Evolutionary conservation across 2,888 invertebrate genomes (phyloP), one percentile per base, ranked within the genome.

Genomic region (Rotaria macrura): DNA sequence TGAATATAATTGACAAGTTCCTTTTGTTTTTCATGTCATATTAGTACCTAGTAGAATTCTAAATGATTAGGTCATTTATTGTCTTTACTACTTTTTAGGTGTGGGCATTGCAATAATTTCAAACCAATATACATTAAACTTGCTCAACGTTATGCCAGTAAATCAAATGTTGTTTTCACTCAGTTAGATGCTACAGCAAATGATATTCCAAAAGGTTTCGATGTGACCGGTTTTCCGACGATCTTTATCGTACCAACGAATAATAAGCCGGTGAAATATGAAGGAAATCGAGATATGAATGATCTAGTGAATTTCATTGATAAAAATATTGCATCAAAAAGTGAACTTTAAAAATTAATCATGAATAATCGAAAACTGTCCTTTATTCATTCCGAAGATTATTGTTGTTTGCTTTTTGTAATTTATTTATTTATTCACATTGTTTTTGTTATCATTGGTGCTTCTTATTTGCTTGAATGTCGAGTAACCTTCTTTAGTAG

Each of bases 51-150:
- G n/a, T n/a, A n/a, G n/a, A n/a, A n/a, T n/a, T n/a, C n/a, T n/a
- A n/a, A n/a, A n/a, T n/a, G n/a, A n/a, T n/a, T n/a, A n/a, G n/a
- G 1, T 55, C 23, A n/a, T n/a, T 55, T 3, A 4, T 72, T 34
- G 34, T 72, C 2, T 47, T 2, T 29, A 38, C 12, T 72, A 2
- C 4, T 65, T 74, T 40, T 40, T 43, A 79, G 79, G 55, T 84
- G 84, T 57, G 84, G 84, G 1, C 84, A 84, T 43, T 84, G 84
- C 14, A 84, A 25, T 38, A n/a, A 54, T 1, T 84, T 84, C 14
- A 43, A 34, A 49, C 43, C 84, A 23, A 84, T 40, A 1, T 84
- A 57, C 20, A 12, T 2, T 0, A 25, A 55, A 57, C 34, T 84
- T 52, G 84, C 84, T 34, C 29, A 84, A 52, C n/a, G 38, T 34